Evolutionary conservation across 2,888 invertebrate genomes (phyloP).

Genomic region (Lacanobia wlatinum): DNA sequence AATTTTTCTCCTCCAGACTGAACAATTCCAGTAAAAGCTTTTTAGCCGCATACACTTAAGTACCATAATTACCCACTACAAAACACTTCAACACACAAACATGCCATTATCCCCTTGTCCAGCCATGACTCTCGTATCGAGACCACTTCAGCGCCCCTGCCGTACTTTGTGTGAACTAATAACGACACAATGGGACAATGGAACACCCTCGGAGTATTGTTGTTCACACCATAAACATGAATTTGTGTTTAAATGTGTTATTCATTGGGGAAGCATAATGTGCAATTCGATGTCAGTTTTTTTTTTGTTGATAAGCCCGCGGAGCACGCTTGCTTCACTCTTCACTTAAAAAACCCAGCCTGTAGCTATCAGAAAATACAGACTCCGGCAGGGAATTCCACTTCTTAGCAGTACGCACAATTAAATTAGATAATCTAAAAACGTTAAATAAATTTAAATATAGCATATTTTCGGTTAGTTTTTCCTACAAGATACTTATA

Average conservation of each 20-base stretch:
- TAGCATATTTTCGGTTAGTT: background rate
- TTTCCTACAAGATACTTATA: too few species aligned
- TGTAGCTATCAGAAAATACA: too few species aligned
- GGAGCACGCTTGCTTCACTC: too few species aligned
- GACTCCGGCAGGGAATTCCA: too few species aligned
- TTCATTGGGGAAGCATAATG: background rate
- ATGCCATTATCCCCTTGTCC: slow-evolving; percentile 20
- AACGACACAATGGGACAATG: slow-evolving; percentile 34
- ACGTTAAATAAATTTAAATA: too few species aligned
- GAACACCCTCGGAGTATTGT: slow-evolving; percentile 30
- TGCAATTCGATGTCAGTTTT: too few species aligned
- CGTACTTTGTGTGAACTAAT: slow-evolving; percentile 35
- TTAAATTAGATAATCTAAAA: too few species aligned
- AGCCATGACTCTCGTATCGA: slow-evolving; percentile 18
- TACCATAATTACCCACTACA: background rate
- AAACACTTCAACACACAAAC: slow-evolving; percentile 31
- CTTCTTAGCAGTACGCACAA: too few species aligned
- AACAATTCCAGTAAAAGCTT: background rate
- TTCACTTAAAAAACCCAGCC: too few species aligned
- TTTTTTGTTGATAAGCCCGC: too few species aligned
- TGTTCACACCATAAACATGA: slow-evolving; percentile 47
- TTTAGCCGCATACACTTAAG: background rate
- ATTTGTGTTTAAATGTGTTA: slow-evolving; percentile 13
- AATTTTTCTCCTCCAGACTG: too few species aligned
- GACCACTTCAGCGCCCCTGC: slow-evolving; percentile 27